These are phyloP conservation scores for Asbolus verrucosus DNA, from an alignment of 1,140 invertebrate species.

Conservation along the genomic window DNA sequence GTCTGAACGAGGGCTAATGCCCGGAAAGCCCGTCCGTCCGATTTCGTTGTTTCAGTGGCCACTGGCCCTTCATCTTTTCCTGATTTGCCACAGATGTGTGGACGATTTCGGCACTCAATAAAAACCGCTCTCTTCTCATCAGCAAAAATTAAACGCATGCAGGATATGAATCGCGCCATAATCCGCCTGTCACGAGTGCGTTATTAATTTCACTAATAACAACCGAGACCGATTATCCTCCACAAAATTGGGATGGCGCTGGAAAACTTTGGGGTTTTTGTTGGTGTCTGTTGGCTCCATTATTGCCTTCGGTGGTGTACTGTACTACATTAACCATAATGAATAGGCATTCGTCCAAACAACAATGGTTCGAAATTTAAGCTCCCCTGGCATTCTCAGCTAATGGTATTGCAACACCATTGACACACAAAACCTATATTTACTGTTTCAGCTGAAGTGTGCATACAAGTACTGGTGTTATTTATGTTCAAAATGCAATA, in stretches of 20 bases:
- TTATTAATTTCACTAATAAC: constrained; percentile 19
- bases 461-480: too few species aligned
- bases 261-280: not conserved
- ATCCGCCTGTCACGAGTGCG: not conserved
- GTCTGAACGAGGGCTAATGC: constrained; percentile 43
- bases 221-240: not conserved
- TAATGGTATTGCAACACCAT: constrained; percentile 16
- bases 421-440: constrained; percentile 7
- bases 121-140: not conserved
- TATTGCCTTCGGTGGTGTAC: constrained; percentile 13
- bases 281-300: constrained; percentile 9
- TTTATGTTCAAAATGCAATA: too few species aligned
- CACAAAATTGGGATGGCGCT: not conserved
- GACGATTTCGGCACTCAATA: constrained; percentile 1
- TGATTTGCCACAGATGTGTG: constrained; percentile 19
- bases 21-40: constrained; percentile 24
- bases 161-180: constrained; percentile 8
- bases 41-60: constrained; percentile 29
- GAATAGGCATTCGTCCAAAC: constrained; percentile 10
- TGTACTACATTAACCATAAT: constrained; percentile 16
- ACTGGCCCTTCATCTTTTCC: constrained; percentile 14
- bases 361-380: constrained; percentile 21
- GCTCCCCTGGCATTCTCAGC: not conserved
- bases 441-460: too few species aligned
- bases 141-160: constrained; percentile 5